phyloP scores from a whole-genome alignment of 1,140 invertebrate genomes.

The Drosophila triauraria region DNA sequence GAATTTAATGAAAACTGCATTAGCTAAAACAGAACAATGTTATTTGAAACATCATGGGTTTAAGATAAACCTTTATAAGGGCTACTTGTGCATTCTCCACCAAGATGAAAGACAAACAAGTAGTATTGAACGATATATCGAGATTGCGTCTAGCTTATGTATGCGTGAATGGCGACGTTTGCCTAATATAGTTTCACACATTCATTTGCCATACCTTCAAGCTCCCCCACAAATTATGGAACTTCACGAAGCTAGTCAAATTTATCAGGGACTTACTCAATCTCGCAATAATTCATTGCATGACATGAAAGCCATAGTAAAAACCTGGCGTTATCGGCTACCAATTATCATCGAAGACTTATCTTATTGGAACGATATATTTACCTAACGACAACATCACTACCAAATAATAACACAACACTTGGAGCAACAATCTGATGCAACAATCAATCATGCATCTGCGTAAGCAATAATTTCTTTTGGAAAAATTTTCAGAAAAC shows the following conservation, averaged over 20 bases:
- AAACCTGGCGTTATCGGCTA: constrained; percentile 97
- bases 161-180: constrained; percentile 97
- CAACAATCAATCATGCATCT: constrained; percentile 90
- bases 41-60: constrained; percentile 94
- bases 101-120: constrained; percentile 94
- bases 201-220: constrained; percentile 95
- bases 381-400: constrained; percentile 98
- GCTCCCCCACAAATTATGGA: constrained; percentile 98
- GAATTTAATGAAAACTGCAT: constrained; percentile 96
- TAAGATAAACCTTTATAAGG: constrained; percentile 94
- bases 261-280: constrained; percentile 94
- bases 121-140: constrained; percentile 95
- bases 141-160: constrained; percentile 93
- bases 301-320: constrained; percentile 99
- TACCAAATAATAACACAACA: constrained; percentile 97
- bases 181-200: constrained; percentile 96
- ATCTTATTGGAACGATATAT: constrained; percentile 99
- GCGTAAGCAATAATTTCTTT: constrained; percentile 98
- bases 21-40: constrained; percentile 95
- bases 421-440: constrained; percentile 88
- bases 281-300: constrained; percentile 93
- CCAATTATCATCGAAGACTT: constrained; percentile 97
- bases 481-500: constrained; percentile 98
- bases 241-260: constrained; percentile 97
- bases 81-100: constrained; percentile 96